Evolutionary conservation across 2,888 invertebrate species (phyloP).

Genomic region (Polyploca ridens): DNA sequence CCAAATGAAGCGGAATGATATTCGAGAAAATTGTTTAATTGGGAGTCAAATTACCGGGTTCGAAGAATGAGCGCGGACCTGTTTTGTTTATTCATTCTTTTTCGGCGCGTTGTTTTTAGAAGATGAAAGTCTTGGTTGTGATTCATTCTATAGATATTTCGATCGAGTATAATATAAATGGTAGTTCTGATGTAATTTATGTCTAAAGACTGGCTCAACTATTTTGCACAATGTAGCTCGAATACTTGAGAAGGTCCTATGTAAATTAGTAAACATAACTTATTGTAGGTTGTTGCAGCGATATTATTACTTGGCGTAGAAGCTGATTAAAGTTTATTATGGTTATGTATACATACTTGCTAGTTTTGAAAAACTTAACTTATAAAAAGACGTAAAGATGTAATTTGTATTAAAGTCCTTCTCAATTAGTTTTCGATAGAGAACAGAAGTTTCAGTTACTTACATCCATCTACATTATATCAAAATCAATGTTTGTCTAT

Average conservation of each 20-base stretch:
- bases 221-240: constrained; percentile 3
- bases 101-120: constrained; percentile 43
- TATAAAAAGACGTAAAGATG: too few species aligned
- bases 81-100: constrained; percentile 57
- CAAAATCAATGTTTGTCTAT: too few species aligned
- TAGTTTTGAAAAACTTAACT: too few species aligned
- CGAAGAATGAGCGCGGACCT: constrained; percentile 57
- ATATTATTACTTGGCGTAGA: neutral
- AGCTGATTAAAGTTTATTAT: neutral
- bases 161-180: neutral
- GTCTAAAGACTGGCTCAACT: neutral
- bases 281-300: neutral
- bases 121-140: constrained; percentile 23
- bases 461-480: too few species aligned
- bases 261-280: neutral
- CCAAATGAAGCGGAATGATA: constrained; percentile 76
- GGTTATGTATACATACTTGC: neutral
- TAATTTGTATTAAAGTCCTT: too few species aligned
- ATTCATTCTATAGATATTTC: constrained; percentile 7
- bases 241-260: constrained; percentile 9
- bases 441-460: too few species aligned
- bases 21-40: constrained; percentile 82
- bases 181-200: constrained; percentile 2
- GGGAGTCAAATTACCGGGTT: constrained; percentile 75
- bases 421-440: too few species aligned